These are phyloP conservation scores for Hemistola chrysoprasaria DNA, from an alignment of 2,888 invertebrate species.

Conservation along the genomic window DNA sequence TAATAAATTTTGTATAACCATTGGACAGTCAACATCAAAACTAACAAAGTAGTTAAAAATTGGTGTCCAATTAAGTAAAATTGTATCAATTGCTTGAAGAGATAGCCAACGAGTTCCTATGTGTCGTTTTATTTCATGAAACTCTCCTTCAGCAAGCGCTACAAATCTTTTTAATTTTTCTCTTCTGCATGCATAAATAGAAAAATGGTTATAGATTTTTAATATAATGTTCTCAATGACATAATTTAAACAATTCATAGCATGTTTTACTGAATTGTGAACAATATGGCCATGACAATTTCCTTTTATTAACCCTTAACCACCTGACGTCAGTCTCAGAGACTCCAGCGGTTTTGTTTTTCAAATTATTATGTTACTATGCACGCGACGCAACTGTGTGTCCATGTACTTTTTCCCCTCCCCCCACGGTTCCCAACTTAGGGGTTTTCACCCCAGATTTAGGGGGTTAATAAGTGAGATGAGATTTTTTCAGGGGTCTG, in stretches of 20 bases:
- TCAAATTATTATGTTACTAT: too few relatives aligned
- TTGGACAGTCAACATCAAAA: conserved; percentile 26
- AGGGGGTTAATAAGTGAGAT: too few relatives aligned
- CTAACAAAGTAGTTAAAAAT: conserved; percentile 29
- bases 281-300: conserved; percentile 33
- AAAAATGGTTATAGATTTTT: conserved; percentile 29
- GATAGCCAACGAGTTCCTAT: conserved; percentile 25
- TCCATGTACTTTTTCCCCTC: too few relatives aligned
- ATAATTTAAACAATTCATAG: conserved; percentile 22
- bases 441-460: too few relatives aligned
- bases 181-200: conserved; percentile 21
- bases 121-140: conserved; percentile 24
- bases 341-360: too few relatives aligned
- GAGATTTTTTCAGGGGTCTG: too few relatives aligned
- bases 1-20: conserved; percentile 25
- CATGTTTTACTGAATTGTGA: background rate
- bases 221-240: conserved; percentile 15
- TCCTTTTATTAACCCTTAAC: conserved; percentile 29
- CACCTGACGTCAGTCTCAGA: too few relatives aligned
- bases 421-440: too few relatives aligned
- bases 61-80: conserved; percentile 23
- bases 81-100: conserved; percentile 16
- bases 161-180: conserved; percentile 18
- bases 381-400: too few relatives aligned
- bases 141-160: conserved; percentile 28